Conservation (phyloP, 30 jellyfish, hydroid and myxozoan genomes). For the Rhopilema esculentum region DNA sequence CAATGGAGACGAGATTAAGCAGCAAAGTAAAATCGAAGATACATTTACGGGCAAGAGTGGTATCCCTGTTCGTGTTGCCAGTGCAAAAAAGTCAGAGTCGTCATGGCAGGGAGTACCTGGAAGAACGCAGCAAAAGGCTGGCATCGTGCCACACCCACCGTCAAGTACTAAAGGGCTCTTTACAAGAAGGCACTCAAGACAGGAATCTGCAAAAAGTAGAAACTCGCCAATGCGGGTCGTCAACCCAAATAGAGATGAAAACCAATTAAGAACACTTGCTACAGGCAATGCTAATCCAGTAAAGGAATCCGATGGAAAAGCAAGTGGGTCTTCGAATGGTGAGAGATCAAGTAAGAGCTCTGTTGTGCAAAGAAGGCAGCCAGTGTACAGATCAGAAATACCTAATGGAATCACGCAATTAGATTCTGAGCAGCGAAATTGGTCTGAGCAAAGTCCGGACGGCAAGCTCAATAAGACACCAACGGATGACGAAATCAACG, state of each 20-base stretch:
- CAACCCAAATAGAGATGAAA: constrained; percentile 24
- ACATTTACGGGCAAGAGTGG: constrained; percentile 20
- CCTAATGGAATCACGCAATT: constrained; percentile 29
- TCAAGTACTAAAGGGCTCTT: constrained; percentile 66
- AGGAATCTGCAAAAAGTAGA: constrained; percentile 30
- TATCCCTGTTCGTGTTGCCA: constrained; percentile 57
- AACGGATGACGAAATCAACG: constrained; percentile 95
- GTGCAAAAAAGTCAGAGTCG: background rate
- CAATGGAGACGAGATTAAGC: constrained; percentile 33
- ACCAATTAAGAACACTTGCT: background rate
- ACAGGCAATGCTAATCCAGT: background rate
- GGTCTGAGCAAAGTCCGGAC: background rate
- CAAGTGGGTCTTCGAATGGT: background rate
- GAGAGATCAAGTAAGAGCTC: background rate
- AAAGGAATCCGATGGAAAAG: background rate
- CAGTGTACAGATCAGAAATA: background rate
- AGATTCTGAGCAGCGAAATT: background rate
- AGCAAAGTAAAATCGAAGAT: constrained; percentile 37
- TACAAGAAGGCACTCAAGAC: constrained; percentile 33
- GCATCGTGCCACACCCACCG: constrained; percentile 79
- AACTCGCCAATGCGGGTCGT: constrained; percentile 70
- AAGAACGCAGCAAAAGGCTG: constrained; percentile 53
- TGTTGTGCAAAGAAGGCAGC: background rate
- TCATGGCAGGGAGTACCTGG: background rate
- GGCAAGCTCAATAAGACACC: constrained; percentile 85